Conservation (phyloP, 2,113 vertebrate species). For the Sisor rabdophorus region DNA sequence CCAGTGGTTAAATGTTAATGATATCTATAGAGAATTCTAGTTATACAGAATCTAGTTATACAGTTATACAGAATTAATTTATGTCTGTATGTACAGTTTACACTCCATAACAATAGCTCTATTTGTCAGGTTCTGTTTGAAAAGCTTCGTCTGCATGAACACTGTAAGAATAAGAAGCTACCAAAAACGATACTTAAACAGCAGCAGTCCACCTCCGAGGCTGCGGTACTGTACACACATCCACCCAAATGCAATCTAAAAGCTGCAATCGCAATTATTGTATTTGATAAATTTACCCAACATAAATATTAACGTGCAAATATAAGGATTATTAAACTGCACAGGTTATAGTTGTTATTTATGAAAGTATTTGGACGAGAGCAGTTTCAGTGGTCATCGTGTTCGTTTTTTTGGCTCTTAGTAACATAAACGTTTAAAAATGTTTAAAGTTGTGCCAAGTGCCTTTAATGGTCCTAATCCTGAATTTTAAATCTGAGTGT, state of each 20-base stretch:
- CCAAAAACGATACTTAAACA: conserved; percentile 73
- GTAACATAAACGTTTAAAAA: not conserved
- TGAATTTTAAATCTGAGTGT: not conserved
- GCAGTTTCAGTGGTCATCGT: not conserved
- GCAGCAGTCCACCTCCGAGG: conserved; percentile 82
- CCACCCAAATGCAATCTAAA: not conserved
- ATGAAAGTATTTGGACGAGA: not conserved
- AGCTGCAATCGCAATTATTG: not conserved
- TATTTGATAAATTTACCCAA: not conserved
- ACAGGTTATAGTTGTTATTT: not conserved
- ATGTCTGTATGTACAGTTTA: not conserved
- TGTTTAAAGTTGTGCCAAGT: not conserved
- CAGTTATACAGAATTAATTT: no score
- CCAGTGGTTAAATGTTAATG: not conserved
- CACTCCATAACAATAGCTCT: not conserved
- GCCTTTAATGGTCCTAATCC: not conserved
- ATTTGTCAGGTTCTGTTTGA: conserved; percentile 81
- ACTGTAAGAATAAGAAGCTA: conserved; percentile 71
- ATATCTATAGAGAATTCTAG: not conserved
- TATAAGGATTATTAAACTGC: not conserved
- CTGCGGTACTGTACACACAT: conserved; percentile 64
- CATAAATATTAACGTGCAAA: not conserved
- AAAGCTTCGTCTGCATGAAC: conserved; percentile 79
- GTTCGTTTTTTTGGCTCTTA: not conserved
- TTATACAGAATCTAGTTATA: not conserved